Percentiles rank a stretch among this genome's conserved stretches.
Conservation (phyloP, 2,888 invertebrate species). For the Hartigia nigra region DNA sequence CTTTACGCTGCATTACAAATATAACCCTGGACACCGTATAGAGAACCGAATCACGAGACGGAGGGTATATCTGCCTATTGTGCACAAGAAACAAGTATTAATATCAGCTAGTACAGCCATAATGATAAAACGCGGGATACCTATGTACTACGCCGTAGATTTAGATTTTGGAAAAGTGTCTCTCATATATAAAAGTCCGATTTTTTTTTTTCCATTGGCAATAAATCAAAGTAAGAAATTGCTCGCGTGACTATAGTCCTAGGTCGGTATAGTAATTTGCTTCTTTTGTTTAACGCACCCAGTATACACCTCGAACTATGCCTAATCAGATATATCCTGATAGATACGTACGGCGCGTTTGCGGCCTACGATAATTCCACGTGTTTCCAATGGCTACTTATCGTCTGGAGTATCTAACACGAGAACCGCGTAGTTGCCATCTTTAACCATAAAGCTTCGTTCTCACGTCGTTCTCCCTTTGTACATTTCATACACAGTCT, state of each 20-base stretch:
- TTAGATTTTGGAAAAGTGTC: not conserved
- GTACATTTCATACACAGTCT: not conserved
- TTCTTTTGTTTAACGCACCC: constrained; percentile 1
- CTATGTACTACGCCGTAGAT: not conserved
- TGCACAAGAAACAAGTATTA: not conserved
- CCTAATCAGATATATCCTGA: constrained; percentile 4
- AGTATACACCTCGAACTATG: constrained; percentile 1
- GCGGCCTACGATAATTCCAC: constrained; percentile 1
- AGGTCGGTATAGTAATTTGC: not conserved
- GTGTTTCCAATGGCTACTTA: not conserved
- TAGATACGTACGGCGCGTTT: not conserved
- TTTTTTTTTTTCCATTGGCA: not conserved
- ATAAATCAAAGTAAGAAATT: not conserved
- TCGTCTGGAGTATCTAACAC: constrained; percentile 1
- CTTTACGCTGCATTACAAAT: constrained; percentile 47
- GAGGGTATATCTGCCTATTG: not conserved
- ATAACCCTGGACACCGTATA: constrained; percentile 27
- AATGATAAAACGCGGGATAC: not conserved
- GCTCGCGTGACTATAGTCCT: not conserved
- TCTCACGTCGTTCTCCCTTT: not conserved
- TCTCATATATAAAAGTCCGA: not conserved
- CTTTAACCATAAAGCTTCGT: not conserved
- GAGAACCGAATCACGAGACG: not conserved
- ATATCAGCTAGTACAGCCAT: not conserved
- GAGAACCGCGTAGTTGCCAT: not conserved